A percentile compares a stretch with the other conserved stretches of the same genome.
Conservation (phyloP, 1,140 invertebrate species). For the Riptortus pedestris region DNA sequence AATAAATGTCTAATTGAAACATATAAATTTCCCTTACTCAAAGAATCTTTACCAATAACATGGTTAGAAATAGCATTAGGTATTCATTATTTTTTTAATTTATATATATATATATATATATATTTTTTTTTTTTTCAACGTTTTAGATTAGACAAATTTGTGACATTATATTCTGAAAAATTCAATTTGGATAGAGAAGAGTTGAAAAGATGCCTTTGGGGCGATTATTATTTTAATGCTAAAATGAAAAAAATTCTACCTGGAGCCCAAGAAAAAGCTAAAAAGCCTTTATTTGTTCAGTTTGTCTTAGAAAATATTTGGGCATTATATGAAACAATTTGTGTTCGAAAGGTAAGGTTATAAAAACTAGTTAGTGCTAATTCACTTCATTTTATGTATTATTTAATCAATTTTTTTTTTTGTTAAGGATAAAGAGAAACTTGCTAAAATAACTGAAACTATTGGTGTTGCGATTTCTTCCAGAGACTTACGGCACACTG, state of each 20-base stretch:
- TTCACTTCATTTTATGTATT: neutral
- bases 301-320: conserved; percentile 91
- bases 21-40: too few relatives aligned
- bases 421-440: conserved; percentile 62
- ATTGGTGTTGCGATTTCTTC: conserved; percentile 66
- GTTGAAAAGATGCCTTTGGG: conserved; percentile 71
- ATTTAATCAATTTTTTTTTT: conserved; percentile 15
- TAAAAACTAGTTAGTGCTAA: neutral
- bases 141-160: conserved; percentile 66
- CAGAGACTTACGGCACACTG: conserved; percentile 67
- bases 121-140: conserved; percentile 13
- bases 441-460: conserved; percentile 68
- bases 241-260: conserved; percentile 79
- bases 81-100: too few relatives aligned
- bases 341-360: conserved; percentile 47
- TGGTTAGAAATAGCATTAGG: too few relatives aligned
- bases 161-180: conserved; percentile 71
- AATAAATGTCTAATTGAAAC: too few relatives aligned
- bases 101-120: too few relatives aligned
- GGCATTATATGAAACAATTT: conserved; percentile 77
- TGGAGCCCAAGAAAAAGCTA: conserved; percentile 88
- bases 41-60: too few relatives aligned
- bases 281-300: conserved; percentile 93
- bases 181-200: conserved; percentile 49
- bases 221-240: conserved; percentile 84